phyloP scores from a whole-genome alignment of 1,140 invertebrate genomes.

The Physella acuta region DNA sequence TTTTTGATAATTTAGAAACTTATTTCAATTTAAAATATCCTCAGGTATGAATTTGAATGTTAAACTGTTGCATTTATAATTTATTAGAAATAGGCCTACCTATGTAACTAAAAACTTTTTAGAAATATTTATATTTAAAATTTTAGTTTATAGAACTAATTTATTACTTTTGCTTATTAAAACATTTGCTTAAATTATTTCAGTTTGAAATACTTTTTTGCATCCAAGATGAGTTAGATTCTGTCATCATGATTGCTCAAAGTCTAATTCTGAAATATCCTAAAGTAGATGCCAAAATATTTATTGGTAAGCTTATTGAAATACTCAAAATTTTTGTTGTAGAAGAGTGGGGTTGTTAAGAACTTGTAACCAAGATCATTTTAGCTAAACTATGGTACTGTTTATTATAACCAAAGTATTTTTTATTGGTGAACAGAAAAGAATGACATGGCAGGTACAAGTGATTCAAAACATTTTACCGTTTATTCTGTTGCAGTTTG shows the following conservation, averaged over 20 bases:
- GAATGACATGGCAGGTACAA: too few species aligned
- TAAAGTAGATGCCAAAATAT: conserved; percentile 80
- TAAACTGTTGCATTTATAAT: background rate
- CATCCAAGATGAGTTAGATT: conserved; percentile 90
- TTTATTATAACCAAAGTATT: too few species aligned
- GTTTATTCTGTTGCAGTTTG: too few species aligned
- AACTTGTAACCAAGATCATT: too few species aligned
- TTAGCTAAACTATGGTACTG: too few species aligned
- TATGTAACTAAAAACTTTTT: background rate
- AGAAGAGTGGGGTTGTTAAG: too few species aligned
- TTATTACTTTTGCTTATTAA: background rate
- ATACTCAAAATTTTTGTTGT: background rate
- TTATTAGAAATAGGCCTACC: background rate
- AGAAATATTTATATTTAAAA: too few species aligned
- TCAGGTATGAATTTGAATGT: conserved; percentile 27
- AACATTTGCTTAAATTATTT: conserved; percentile 45
- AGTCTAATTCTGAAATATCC: conserved; percentile 88
- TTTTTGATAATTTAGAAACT: conserved; percentile 90
- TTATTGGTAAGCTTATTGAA: conserved; percentile 68
- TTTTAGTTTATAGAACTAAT: background rate
- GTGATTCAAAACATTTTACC: too few species aligned
- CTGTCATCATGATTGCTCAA: conserved; percentile 84
- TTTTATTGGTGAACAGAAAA: too few species aligned
- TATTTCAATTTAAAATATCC: conserved; percentile 59
- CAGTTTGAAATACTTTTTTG: conserved; percentile 95